These are phyloP conservation scores for Spodoptera litura DNA, from an alignment of 1,140 invertebrate species.

Conservation along the genomic window DNA sequence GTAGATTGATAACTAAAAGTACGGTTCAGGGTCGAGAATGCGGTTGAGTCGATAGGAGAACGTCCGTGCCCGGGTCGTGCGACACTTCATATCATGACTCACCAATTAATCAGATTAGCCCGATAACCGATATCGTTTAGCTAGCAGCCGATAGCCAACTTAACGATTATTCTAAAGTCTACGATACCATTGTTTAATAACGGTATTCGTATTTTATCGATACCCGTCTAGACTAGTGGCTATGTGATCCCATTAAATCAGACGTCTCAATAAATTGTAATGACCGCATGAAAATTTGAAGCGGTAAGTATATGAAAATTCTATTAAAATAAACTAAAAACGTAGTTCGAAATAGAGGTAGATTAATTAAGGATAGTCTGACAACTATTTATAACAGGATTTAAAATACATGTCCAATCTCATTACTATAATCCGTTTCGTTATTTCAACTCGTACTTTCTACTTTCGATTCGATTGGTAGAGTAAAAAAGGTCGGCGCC, in stretches of 20 bases:
- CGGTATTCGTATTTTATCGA: conserved; percentile 20
- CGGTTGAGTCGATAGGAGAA: conserved; percentile 55
- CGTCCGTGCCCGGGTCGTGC: conserved; percentile 44
- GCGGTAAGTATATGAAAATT: conserved; percentile 33
- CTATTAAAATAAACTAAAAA: not conserved
- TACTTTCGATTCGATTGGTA: conserved; percentile 36
- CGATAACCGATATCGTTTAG: conserved; percentile 70
- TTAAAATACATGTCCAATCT: conserved; percentile 1
- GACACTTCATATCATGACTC: conserved; percentile 62
- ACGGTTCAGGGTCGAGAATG: conserved; percentile 60
- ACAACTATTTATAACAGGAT: not conserved
- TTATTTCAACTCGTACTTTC: conserved; percentile 32
- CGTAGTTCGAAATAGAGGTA: not conserved
- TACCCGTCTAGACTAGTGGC: conserved; percentile 9
- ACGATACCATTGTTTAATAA: conserved; percentile 33
- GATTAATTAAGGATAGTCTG: not conserved
- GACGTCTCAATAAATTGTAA: not conserved
- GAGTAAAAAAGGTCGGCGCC: conserved; percentile 29
- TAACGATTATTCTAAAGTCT: conserved; percentile 16
- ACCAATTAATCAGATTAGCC: conserved; percentile 76
- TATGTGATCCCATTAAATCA: conserved; percentile 10
- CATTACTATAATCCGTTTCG: conserved; percentile 32
- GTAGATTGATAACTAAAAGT: conserved; percentile 38
- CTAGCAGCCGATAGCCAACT: conserved; percentile 57
- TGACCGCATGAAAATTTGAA: not conserved